Evolutionary conservation across 2,888 invertebrate genomes (phyloP).

Genomic region (Leucoma salicis): DNA sequence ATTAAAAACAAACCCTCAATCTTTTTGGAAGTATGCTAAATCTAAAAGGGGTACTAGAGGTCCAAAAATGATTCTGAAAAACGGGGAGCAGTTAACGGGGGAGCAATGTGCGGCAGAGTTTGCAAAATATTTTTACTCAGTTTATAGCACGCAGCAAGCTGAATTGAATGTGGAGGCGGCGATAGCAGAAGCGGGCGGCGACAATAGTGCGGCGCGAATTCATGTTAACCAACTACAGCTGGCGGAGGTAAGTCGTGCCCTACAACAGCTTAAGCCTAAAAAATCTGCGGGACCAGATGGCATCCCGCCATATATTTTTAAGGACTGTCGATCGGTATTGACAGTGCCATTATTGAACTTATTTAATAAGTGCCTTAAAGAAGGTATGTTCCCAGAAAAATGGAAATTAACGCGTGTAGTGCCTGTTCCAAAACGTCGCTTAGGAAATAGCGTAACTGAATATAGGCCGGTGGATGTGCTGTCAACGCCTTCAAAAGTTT

Average conservation of each 20-base stretch:
- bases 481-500: slow-evolving; percentile 6
- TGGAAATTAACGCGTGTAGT: slow-evolving; percentile 5
- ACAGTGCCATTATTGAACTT: slow-evolving; percentile 2
- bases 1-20: not conserved
- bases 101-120: slow-evolving; percentile 2
- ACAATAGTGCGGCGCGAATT: slow-evolving; percentile 5
- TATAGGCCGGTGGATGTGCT: slow-evolving; percentile 9
- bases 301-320: slow-evolving; percentile 8
- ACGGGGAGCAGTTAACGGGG: not conserved
- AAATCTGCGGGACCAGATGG: slow-evolving; percentile 5
- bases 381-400: slow-evolving; percentile 4
- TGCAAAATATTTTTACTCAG: slow-evolving; percentile 4
- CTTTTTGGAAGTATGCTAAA: slow-evolving; percentile 6
- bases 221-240: not conserved
- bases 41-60: not conserved
- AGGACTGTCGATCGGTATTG: slow-evolving; percentile 4
- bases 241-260: not conserved
- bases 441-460: not conserved
- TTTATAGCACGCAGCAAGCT: not conserved
- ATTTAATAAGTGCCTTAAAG: slow-evolving; percentile 2
- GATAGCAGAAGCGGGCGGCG: slow-evolving; percentile 1
- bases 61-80: not conserved
- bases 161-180: slow-evolving; percentile 1
- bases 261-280: slow-evolving; percentile 3
- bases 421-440: slow-evolving; percentile 3